Evolutionary conservation across 2,888 invertebrate genomes (phyloP).

Genomic region (Beris morrisii): DNA sequence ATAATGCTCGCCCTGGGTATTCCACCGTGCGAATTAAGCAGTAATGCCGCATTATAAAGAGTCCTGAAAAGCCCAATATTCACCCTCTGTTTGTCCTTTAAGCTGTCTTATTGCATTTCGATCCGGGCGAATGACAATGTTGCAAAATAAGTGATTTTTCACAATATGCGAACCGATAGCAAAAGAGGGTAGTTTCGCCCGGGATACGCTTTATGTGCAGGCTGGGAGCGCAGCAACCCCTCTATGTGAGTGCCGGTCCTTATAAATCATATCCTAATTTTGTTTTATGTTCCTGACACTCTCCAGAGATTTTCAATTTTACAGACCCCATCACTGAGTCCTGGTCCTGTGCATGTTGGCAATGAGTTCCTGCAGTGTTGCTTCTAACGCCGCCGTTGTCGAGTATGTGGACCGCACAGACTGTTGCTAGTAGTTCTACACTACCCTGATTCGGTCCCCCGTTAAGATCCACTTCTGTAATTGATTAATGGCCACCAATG

Average conservation of each 20-base stretch:
- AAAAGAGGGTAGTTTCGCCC: neutral
- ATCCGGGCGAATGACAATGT: conserved; percentile 25
- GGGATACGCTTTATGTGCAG: neutral
- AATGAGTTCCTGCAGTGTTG: conserved; percentile 14
- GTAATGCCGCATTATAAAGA: too few species aligned
- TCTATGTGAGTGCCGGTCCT: conserved; percentile 1
- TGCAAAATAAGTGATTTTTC: conserved; percentile 28
- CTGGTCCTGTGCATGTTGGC: neutral
- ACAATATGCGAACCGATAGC: neutral
- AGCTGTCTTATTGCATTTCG: conserved; percentile 31
- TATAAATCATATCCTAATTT: conserved; percentile 46
- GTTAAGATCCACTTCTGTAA: conserved; percentile 19
- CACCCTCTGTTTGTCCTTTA: conserved; percentile 14
- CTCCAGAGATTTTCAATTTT: conserved; percentile 42
- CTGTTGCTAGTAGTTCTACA: conserved; percentile 18
- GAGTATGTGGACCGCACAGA: conserved; percentile 8
- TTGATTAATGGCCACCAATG: conserved; percentile 39
- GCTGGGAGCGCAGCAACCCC: neutral
- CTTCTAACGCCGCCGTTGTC: conserved; percentile 15
- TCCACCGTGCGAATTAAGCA: too few species aligned
- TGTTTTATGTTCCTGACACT: conserved; percentile 44
- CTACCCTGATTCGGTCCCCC: neutral
- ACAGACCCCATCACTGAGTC: conserved; percentile 25
- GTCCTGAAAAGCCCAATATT: neutral
- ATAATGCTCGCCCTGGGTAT: too few species aligned